Conservation (phyloP, 2,797 vertebrate species). For the Stomatorhinus walkeri region DNA sequence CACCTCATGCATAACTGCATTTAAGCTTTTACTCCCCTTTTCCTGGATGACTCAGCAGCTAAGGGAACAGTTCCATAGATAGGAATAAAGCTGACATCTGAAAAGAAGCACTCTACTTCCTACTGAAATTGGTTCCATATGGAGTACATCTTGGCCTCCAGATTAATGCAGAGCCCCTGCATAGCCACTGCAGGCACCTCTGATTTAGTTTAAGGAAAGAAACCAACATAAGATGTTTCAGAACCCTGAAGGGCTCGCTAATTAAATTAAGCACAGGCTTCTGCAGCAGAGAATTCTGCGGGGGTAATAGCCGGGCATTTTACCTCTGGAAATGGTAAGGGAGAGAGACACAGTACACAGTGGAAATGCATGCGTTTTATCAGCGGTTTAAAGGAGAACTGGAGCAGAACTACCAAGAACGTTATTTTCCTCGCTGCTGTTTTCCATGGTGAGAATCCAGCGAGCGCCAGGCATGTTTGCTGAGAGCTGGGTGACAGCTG, state of each 20-base stretch:
- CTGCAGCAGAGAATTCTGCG: not conserved
- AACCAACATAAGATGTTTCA: not conserved
- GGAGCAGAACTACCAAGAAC: not conserved
- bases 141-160: not conserved
- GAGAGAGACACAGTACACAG: not conserved
- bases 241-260: not conserved
- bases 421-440: not conserved
- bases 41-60: not conserved
- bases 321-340: not conserved
- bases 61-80: not conserved
- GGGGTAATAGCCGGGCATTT: not conserved
- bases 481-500: not conserved
- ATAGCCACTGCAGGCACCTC: not conserved
- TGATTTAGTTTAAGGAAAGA: not conserved
- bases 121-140: constrained; percentile 3
- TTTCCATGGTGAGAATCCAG: not conserved
- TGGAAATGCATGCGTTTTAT: not conserved
- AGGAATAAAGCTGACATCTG: not conserved
- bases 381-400: not conserved
- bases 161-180: not conserved
- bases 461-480: not conserved
- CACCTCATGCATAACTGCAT: not conserved
- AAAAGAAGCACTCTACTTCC: constrained; percentile 16
- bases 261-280: not conserved
- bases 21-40: not conserved